phyloP scores from a whole-genome alignment of 1,140 invertebrate species.

The Trichonephila inaurata region DNA sequence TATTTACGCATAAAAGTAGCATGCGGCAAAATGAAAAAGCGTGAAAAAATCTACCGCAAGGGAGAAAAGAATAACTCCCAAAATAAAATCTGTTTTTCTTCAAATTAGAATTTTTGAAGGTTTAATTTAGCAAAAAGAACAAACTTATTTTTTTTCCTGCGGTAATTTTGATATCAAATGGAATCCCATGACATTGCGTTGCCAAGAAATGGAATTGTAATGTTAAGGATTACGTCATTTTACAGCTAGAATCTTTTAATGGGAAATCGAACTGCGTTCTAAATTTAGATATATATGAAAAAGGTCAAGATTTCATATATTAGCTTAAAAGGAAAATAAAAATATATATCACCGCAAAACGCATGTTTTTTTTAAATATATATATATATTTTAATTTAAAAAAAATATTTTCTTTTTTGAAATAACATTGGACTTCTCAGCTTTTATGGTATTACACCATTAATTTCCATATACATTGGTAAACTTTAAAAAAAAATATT shows the following conservation, averaged over 20 bases:
- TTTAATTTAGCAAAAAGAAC: background rate
- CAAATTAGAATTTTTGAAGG: background rate
- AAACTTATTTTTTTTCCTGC: background rate
- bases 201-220: background rate
- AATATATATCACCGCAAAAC: too few species aligned
- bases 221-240: background rate
- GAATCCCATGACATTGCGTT: background rate
- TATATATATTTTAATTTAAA: too few species aligned
- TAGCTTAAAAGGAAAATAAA: too few species aligned
- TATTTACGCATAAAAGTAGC: background rate
- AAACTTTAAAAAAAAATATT: too few species aligned
- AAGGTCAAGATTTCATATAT: background rate
- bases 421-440: too few species aligned
- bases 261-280: background rate
- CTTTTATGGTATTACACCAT: too few species aligned
- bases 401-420: too few species aligned
- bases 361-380: too few species aligned
- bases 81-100: slow-evolving; percentile 18
- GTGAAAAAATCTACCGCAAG: background rate
- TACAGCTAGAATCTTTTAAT: background rate
- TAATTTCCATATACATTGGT: too few species aligned
- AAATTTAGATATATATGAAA: background rate
- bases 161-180: background rate
- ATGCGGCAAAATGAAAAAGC: background rate
- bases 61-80: background rate